Conservation (phyloP, 2,113 vertebrate genomes). For the Lepus timidus region DNA sequence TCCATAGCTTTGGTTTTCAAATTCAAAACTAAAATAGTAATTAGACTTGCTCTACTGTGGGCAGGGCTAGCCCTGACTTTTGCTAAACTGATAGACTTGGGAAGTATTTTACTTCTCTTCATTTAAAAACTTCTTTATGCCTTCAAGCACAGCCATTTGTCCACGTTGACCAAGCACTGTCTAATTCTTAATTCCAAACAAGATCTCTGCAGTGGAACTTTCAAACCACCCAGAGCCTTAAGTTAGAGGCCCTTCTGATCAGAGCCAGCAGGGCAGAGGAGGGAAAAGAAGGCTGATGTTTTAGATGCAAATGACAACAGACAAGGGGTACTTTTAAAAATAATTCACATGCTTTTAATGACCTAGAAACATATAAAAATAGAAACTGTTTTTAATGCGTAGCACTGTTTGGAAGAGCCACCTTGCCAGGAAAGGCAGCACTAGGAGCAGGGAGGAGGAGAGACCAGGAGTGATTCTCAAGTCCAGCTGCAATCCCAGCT, state of each 20-base stretch:
- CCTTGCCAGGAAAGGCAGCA: background rate
- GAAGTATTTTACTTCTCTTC: constrained; percentile 23
- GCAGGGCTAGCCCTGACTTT: background rate
- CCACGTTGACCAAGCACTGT: background rate
- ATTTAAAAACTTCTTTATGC: background rate
- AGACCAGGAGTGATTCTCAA: constrained; percentile 1
- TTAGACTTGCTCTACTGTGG: background rate
- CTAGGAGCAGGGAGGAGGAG: background rate
- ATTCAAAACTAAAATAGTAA: constrained; percentile 31
- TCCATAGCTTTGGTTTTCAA: constrained; percentile 42
- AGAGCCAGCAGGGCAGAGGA: background rate
- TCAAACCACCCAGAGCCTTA: background rate
- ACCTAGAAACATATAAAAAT: background rate
- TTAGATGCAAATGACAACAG: constrained; percentile 7
- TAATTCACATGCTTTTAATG: background rate
- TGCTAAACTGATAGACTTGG: background rate
- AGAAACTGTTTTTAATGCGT: background rate
- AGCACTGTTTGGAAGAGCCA: background rate
- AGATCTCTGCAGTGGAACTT: background rate
- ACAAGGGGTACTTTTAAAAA: background rate
- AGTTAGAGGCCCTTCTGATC: background rate
- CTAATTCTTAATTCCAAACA: background rate
- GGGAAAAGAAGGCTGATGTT: background rate
- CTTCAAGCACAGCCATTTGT: background rate
- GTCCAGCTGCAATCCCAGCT: background rate